Percentiles rank a stretch among this genome's conserved stretches.
phyloP scores from a whole-genome alignment of 2,888 invertebrate genomes.

The Cephus pulcher region DNA sequence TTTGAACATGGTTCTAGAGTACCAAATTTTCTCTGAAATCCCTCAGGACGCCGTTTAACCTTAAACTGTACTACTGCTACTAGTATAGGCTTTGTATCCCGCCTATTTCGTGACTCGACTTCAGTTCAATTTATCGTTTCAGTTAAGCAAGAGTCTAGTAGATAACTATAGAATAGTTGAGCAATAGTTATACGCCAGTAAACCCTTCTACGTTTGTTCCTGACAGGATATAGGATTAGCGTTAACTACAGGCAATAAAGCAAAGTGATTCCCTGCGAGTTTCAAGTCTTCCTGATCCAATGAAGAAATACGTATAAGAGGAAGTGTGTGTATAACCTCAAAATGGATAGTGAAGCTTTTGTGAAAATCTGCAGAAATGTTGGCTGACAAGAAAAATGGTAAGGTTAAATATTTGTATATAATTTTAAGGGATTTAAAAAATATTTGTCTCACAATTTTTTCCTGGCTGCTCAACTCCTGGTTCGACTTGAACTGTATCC shows the following conservation, averaged over 20 bases:
- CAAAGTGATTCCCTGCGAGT: neutral
- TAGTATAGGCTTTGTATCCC: neutral
- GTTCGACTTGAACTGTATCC: neutral
- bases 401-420: neutral
- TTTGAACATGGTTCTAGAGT: neutral
- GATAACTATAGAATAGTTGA: neutral
- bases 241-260: neutral
- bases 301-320: neutral
- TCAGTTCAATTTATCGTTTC: neutral
- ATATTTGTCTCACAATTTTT: too few species aligned
- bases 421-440: too few species aligned
- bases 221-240: neutral
- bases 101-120: neutral
- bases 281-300: neutral
- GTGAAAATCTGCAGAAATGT: neutral
- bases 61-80: neutral
- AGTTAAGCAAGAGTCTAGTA: neutral
- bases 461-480: neutral
- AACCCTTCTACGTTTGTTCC: neutral
- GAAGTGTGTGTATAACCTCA: neutral
- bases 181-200: neutral
- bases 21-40: neutral
- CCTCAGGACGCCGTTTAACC: neutral
- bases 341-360: neutral
- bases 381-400: neutral